phyloP scores from a whole-genome alignment of 2,113 vertebrate species.

The Chaenogobius annularis region DNA sequence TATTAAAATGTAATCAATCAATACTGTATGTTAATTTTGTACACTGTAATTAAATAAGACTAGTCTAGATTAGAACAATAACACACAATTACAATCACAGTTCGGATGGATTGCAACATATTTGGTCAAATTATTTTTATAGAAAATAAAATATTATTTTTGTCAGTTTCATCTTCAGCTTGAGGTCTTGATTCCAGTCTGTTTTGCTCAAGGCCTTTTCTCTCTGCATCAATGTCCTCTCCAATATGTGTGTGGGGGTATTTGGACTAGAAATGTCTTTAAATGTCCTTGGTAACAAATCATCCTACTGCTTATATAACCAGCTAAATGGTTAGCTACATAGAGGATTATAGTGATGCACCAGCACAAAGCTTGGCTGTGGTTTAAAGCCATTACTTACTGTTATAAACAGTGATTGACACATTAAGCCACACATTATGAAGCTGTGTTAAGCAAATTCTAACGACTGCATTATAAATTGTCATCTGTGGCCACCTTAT shows the following conservation, averaged over 20 bases:
- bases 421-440: background rate
- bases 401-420: background rate
- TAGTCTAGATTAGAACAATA: background rate
- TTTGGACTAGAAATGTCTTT: background rate
- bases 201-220: background rate
- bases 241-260: background rate
- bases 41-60: background rate
- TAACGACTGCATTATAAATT: too few species aligned
- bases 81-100: background rate
- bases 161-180: background rate
- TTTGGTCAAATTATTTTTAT: too few species aligned
- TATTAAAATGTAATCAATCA: too few species aligned
- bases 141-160: too few species aligned
- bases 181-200: background rate
- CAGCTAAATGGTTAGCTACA: slow-evolving; percentile 17
- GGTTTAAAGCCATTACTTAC: background rate
- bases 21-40: too few species aligned
- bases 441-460: too few species aligned
- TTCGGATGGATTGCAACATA: background rate
- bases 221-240: background rate
- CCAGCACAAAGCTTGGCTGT: slow-evolving; percentile 6
- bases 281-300: slow-evolving; percentile 37
- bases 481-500: too few species aligned
- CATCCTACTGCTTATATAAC: slow-evolving; percentile 50
- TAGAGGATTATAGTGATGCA: slow-evolving; percentile 39